Evolutionary conservation across 2,797 vertebrate species (phyloP).

Genomic region (Xenentodon cancila): DNA sequence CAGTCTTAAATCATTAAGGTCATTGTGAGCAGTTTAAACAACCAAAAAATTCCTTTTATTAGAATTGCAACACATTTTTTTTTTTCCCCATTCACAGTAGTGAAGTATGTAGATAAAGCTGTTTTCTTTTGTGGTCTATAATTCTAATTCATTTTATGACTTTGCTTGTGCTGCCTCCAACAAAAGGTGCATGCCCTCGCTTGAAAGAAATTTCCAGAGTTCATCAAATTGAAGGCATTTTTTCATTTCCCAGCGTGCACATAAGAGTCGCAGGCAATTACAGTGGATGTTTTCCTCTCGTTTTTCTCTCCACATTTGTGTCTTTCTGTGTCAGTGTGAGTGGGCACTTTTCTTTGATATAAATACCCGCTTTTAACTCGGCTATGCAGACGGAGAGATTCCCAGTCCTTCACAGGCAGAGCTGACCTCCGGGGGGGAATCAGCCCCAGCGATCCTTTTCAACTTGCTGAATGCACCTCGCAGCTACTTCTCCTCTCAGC

Average conservation of each 20-base stretch:
- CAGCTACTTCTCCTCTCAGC: constrained; percentile 53
- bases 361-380: constrained; percentile 38
- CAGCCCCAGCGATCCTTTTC: constrained; percentile 21
- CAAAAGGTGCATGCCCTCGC: constrained; percentile 11
- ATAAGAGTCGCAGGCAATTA: constrained; percentile 25
- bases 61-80: too few species aligned
- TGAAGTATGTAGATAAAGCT: too few species aligned
- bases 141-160: constrained; percentile 22
- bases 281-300: constrained; percentile 20
- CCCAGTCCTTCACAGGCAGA: constrained; percentile 35
- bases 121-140: background rate
- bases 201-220: constrained; percentile 41
- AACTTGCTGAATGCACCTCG: constrained; percentile 47
- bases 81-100: too few species aligned
- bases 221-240: constrained; percentile 42
- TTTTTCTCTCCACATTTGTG: constrained; percentile 1
- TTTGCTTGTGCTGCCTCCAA: constrained; percentile 1
- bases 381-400: constrained; percentile 32
- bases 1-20: too few species aligned
- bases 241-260: constrained; percentile 17
- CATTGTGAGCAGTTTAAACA: too few species aligned
- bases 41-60: too few species aligned
- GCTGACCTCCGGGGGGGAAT: constrained; percentile 27
- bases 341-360: constrained; percentile 26
- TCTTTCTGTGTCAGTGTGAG: constrained; percentile 16